Evolutionary conservation across 2,888 invertebrate species (phyloP).

Genomic region (Selenia dentaria): DNA sequence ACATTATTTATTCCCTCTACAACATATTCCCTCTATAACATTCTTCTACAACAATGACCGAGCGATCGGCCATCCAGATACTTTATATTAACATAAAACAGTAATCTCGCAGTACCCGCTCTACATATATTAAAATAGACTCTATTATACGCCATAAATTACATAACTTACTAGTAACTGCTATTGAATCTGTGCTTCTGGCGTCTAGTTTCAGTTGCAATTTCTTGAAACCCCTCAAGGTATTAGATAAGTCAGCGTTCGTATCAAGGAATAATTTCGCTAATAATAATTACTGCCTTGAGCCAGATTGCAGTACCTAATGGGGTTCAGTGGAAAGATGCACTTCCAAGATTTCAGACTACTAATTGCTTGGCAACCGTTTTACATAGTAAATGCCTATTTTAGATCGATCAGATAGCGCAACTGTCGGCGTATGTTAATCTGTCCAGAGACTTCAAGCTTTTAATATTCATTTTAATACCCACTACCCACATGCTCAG

Average conservation of each 20-base stretch:
- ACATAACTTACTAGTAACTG: background rate
- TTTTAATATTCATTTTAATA: background rate
- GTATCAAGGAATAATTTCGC: conserved; percentile 23
- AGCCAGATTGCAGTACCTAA: conserved; percentile 29
- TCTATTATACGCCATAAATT: conserved; percentile 5
- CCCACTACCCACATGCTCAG: no score
- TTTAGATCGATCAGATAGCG: conserved; percentile 1
- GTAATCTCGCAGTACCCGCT: background rate
- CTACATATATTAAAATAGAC: conserved; percentile 2
- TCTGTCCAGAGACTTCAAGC: background rate
- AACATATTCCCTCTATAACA: no score
- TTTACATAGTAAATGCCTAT: conserved; percentile 6
- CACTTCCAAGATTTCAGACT: conserved; percentile 15
- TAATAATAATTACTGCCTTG: conserved; percentile 32
- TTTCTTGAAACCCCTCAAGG: conserved; percentile 5
- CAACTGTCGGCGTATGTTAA: conserved; percentile 7
- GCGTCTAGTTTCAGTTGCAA: conserved; percentile 9
- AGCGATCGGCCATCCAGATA: no score
- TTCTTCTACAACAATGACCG: no score
- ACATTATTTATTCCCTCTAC: no score
- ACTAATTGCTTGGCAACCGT: conserved; percentile 13
- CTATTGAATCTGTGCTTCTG: background rate
- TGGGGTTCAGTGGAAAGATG: conserved; percentile 21
- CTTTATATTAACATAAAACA: no score
- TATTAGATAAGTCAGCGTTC: conserved; percentile 9